These are phyloP conservation scores for Dermochelys coriacea DNA, from an alignment of 2,797 vertebrate genomes.

Conservation along the genomic window DNA sequence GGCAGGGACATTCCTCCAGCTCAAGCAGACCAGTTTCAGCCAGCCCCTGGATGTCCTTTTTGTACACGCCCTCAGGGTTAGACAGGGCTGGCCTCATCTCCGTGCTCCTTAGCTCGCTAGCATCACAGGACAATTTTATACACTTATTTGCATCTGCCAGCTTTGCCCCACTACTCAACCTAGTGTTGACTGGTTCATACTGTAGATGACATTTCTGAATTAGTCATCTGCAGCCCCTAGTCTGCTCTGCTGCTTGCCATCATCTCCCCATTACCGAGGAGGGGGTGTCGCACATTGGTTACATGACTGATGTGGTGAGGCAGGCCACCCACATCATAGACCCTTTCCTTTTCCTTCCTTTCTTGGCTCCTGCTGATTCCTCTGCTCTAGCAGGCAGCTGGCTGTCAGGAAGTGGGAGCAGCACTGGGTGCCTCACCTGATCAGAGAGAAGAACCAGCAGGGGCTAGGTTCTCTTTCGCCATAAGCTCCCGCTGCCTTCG, in stretches of 20 bases:
- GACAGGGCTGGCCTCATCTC: background rate
- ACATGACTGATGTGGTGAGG: background rate
- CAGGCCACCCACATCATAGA: background rate
- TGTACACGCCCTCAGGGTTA: accelerated
- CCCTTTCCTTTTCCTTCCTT: background rate
- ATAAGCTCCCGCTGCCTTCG: accelerated
- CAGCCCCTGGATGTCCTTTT: background rate
- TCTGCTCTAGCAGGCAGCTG: background rate
- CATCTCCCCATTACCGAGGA: too few species aligned
- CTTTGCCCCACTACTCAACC: background rate
- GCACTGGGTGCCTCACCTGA: background rate
- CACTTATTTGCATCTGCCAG: background rate
- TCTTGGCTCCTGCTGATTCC: background rate
- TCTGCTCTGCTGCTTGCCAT: too few species aligned
- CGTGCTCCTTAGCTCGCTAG: accelerated
- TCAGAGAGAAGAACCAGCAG: too few species aligned
- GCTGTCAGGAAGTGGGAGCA: background rate
- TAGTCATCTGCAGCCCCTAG: background rate
- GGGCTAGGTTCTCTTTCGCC: accelerated
- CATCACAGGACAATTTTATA: background rate
- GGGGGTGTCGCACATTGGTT: too few species aligned
- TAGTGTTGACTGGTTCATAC: background rate
- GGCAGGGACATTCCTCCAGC: background rate
- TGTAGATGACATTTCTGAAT: background rate
- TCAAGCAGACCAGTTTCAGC: background rate